Evolutionary conservation across 2,797 vertebrate genomes (phyloP), one percentile per base, ranked within the genome.

Genomic region (Knipowitschia caucasica): DNA sequence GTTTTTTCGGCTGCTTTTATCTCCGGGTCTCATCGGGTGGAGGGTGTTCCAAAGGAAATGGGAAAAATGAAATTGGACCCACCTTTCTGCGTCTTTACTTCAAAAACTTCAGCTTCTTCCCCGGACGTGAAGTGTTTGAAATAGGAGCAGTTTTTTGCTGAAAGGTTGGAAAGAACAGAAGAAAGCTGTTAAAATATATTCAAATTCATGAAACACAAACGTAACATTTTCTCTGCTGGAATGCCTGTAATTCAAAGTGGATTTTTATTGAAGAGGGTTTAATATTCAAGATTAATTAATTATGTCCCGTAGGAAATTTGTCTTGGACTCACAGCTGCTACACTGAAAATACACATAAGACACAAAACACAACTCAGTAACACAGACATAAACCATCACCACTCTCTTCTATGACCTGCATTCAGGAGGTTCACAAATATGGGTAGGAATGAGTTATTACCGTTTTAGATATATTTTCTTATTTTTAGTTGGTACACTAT

Each of bases 71-170:
- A 33, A 17, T 36, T 31, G 24, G 43, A 79, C 89, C 82, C 86
- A 96, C 96, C 96, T 92, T 96, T 98, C 81, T 98, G 96, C 18
- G 96, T 98, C 76, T 95, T 96, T 62, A 97, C 92, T 89, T 99
- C 89, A 75, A 98, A 96, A 88, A 96, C 91, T 73, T 98, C 93
- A 0, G 95, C 92, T 75, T 92, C 94, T 73, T 96, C 90, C 45
- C 94, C 94, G 0, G 95, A 94, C 1, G 94, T 96, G 66, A 99
- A 99, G 82, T 99, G 96, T 80, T 94, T 94, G 92, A 99, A 99
- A 89, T 96, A 99, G 67, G 96, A 94, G 65, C 96, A 99, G 89
- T 94, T 98, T 77, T 89, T 87, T 26, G 92, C 96, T 98, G 74
- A 54, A 61, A 40, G 53, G 34, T 17, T 30, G 53, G 51, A 78